Percentiles rank a stretch among this genome's conserved stretches.
Conservation (phyloP, 2,113 vertebrate genomes). For the Myotis lucifugus region DNA sequence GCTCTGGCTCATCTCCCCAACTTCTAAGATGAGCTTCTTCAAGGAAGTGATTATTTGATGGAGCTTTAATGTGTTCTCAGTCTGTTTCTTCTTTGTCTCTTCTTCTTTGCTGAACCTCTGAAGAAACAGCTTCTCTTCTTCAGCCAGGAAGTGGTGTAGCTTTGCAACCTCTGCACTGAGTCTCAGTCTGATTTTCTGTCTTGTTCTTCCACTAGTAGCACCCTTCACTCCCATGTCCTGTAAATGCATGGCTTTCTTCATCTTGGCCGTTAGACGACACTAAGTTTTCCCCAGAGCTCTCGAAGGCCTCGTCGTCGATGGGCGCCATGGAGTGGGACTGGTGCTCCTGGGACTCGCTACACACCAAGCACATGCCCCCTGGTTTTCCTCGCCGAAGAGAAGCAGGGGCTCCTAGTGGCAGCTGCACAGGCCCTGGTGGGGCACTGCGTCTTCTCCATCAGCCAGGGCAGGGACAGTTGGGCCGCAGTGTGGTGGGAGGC, state of each 20-base stretch:
- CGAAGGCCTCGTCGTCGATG: not conserved
- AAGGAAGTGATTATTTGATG: not conserved
- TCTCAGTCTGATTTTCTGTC: not conserved
- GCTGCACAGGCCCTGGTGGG: not conserved
- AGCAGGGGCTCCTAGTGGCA: not conserved
- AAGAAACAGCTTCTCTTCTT: conserved; percentile 11
- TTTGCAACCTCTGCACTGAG: not conserved
- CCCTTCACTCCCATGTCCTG: not conserved
- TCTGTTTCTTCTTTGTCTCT: not conserved
- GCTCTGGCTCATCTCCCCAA: not conserved
- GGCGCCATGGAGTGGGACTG: not conserved
- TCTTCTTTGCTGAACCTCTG: conserved; percentile 6
- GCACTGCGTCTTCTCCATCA: not conserved
- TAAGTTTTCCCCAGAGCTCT: not conserved
- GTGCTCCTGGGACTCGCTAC: not conserved
- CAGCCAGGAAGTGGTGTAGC: not conserved
- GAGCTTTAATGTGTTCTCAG: conserved; percentile 7
- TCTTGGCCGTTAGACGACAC: too few species aligned
- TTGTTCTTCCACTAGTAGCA: not conserved
- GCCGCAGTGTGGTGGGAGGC: not conserved
- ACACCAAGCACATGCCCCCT: not conserved
- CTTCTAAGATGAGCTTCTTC: not conserved
- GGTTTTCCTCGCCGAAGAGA: not conserved
- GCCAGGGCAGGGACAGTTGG: not conserved
- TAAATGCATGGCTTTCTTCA: not conserved